These are phyloP conservation scores for Haliclona indistincta DNA, from an alignment of 37 sponge, comb jelly and placozoan genomes.

Conservation along the genomic window DNA sequence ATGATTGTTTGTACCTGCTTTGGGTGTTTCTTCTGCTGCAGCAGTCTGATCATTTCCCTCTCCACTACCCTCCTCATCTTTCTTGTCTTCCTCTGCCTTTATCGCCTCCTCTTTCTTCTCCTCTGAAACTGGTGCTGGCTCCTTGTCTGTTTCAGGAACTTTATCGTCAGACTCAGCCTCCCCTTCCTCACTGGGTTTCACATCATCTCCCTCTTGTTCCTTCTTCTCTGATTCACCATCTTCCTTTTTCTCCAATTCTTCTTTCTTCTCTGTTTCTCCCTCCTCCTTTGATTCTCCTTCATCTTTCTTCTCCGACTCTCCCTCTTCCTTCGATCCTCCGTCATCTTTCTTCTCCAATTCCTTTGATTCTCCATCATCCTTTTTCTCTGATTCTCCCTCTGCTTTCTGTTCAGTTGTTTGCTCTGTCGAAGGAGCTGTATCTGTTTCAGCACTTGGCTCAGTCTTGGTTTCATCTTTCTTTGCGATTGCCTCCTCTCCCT, in stretches of 20 bases:
- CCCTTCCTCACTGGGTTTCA: not conserved
- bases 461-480: not conserved
- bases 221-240: not conserved
- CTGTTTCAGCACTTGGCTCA: not conserved
- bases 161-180: not conserved
- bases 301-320: too few relatives aligned
- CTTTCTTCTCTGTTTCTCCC: too few relatives aligned
- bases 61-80: not conserved
- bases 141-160: too few relatives aligned
- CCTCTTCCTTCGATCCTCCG: too few relatives aligned
- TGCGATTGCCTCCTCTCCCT: constrained; percentile 18
- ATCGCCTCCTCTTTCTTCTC: not conserved
- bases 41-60: not conserved
- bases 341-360: too few relatives aligned
- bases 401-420: too few relatives aligned
- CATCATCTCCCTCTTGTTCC: not conserved
- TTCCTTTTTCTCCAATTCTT: too few relatives aligned
- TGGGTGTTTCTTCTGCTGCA: not conserved
- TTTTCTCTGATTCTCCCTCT: too few relatives aligned
- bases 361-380: too few relatives aligned
- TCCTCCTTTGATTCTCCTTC: too few relatives aligned
- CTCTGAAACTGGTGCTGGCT: too few relatives aligned
- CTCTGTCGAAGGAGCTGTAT: not conserved
- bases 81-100: not conserved
- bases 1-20: too few relatives aligned